Evolutionary conservation across 2,888 invertebrate genomes (phyloP).

Genomic region (Uropetala carovei): DNA sequence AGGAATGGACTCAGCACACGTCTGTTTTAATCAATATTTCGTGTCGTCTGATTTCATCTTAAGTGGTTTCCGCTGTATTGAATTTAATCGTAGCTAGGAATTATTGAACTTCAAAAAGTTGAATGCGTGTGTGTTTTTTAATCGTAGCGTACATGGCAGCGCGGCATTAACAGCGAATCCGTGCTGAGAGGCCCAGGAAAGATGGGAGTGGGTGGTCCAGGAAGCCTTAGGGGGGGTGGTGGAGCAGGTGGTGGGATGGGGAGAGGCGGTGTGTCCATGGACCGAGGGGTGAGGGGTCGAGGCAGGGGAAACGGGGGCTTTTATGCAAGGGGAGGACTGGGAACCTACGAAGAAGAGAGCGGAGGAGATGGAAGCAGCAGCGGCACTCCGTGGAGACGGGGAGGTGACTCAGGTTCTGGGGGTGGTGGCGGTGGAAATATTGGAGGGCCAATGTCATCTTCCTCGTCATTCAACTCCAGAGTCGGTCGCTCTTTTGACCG

Average conservation of each 20-base stretch:
- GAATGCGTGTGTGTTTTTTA: background rate
- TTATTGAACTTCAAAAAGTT: too few relatives aligned
- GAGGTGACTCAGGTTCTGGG: constrained; percentile 66
- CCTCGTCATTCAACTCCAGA: constrained; percentile 57
- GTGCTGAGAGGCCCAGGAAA: constrained; percentile 74
- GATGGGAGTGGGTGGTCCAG: constrained; percentile 69
- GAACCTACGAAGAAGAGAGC: constrained; percentile 74
- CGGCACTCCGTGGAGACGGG: constrained; percentile 74
- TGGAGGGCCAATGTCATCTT: constrained; percentile 65
- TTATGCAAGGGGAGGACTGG: constrained; percentile 68
- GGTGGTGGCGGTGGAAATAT: constrained; percentile 67
- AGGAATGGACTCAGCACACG: too few relatives aligned
- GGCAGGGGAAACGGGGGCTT: constrained; percentile 68
- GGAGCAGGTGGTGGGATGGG: constrained; percentile 74
- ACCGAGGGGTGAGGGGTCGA: constrained; percentile 70
- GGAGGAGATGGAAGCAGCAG: constrained; percentile 73
- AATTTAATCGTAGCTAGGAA: too few relatives aligned
- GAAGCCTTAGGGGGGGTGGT: constrained; percentile 67
- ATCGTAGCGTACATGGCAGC: constrained; percentile 78
- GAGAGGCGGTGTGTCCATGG: constrained; percentile 72
- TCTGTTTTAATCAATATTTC: too few relatives aligned
- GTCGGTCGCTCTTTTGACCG: constrained; percentile 70
- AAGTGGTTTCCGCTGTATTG: too few relatives aligned
- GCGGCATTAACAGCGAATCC: constrained; percentile 77
- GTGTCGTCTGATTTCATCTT: too few relatives aligned